Evolutionary conservation across 2,888 invertebrate genomes (phyloP), one percentile per base, ranked within the genome.

Genomic region (Branchellion lobata): DNA sequence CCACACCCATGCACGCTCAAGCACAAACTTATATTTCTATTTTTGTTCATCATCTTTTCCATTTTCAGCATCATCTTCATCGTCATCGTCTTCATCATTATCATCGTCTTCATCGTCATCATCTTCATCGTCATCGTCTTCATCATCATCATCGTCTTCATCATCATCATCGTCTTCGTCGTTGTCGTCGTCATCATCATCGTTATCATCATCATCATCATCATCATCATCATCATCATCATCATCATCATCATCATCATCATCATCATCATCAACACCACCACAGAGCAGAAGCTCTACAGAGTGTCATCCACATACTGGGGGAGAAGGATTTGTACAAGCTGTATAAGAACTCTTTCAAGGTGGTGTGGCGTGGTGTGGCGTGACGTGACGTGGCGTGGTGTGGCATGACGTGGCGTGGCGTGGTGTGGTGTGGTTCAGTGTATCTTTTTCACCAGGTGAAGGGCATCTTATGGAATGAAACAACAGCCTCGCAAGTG

Each of bases 401-500:
- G n/a, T n/a, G n/a, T n/a, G n/a, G n/a, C n/a, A n/a, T n/a, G n/a
- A n/a, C n/a, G n/a, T n/a, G n/a, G n/a, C n/a, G n/a, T n/a, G n/a
- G n/a, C n/a, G n/a, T n/a, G n/a, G n/a, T n/a, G n/a, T 47, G 47
- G 8, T 47, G 18, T 47, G 8, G 47, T 47, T 47, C 11, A 8
- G 53, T 36, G 27, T 33, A 34, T 51, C 29, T 27, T 47, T n/a
- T 14, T n/a, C 24, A 24, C 24, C 24, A 57, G 24, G n/a, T 24
- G 61, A 57, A 57, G 24, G 61, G 61, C n/a, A 57, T 57, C 8
- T n/a, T 18, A 0, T 75, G 75, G 75, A 75, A 75, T 33, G 75
- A 75, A 1, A 75, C 27, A 8, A 2, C 40, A 14, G 75, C 75
- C 27, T 40, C 29, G 11, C 47, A 75, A 29, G 75, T 75, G 8